Evolutionary conservation across 2,113 vertebrate genomes (phyloP).

Genomic region (Labrus mixtus): DNA sequence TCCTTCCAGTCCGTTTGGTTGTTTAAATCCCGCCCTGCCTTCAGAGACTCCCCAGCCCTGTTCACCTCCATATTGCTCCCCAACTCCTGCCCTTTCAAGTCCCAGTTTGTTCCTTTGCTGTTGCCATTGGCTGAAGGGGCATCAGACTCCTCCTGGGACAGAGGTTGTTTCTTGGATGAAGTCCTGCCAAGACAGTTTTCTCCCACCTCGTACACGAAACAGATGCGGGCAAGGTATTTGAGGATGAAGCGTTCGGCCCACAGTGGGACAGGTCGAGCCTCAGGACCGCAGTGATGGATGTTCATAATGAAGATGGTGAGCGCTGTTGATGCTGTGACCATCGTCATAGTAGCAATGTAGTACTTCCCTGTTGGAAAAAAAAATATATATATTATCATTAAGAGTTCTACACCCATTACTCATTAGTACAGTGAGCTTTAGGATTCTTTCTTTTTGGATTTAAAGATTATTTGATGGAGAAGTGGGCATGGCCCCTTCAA

Average conservation of each 20-base stretch:
- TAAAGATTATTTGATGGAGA: too few relatives aligned
- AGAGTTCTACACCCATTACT: neutral
- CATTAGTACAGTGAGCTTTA: too few relatives aligned
- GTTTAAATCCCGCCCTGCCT: neutral
- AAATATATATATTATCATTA: neutral
- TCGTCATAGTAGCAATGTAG: constrained; percentile 95
- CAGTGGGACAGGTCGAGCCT: constrained; percentile 85
- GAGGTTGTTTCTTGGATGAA: constrained; percentile 21
- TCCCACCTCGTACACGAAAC: constrained; percentile 85
- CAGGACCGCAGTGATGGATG: constrained; percentile 91
- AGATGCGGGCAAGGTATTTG: constrained; percentile 85
- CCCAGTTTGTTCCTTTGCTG: constrained; percentile 46
- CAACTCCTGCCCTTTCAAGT: constrained; percentile 50
- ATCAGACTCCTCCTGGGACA: constrained; percentile 20
- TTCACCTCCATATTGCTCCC: constrained; percentile 33
- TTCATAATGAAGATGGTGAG: constrained; percentile 96
- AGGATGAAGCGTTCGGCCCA: constrained; percentile 89
- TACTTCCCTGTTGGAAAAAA: constrained; percentile 88
- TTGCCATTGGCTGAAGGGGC: constrained; percentile 21
- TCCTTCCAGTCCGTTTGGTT: constrained; percentile 31
- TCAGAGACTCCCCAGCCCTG: neutral
- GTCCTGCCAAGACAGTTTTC: constrained; percentile 79
- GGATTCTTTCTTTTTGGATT: neutral
- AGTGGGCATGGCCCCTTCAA: neutral
- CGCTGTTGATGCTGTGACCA: constrained; percentile 91